A percentile compares a stretch with the other conserved stretches of the same genome.
Evolutionary conservation across 2,113 vertebrate genomes (phyloP).

Genomic region (Dryoscopus gambensis): DNA sequence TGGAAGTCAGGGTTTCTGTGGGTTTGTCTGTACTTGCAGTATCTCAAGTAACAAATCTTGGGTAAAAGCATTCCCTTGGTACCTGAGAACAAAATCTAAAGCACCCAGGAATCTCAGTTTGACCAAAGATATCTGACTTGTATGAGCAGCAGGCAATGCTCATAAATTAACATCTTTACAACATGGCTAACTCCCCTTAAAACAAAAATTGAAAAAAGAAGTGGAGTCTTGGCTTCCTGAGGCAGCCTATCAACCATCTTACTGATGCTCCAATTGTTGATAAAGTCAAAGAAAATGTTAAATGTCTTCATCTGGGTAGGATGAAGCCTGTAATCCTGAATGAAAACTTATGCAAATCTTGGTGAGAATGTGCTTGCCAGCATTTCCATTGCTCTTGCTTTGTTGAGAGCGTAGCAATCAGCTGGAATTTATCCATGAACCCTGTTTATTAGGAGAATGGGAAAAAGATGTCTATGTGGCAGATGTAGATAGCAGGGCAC

Average conservation of each 20-base stretch:
- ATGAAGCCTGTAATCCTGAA: background rate
- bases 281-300: background rate
- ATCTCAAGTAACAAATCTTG: background rate
- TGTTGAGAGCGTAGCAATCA: background rate
- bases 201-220: background rate
- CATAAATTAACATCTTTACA: background rate
- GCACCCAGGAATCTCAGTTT: background rate
- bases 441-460: background rate
- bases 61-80: background rate
- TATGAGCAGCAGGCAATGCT: background rate
- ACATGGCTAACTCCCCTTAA: background rate
- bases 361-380: background rate
- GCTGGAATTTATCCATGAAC: background rate
- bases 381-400: background rate
- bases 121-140: background rate
- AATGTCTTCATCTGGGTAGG: background rate
- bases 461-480: background rate
- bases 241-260: background rate
- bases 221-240: background rate
- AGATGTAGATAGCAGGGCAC: background rate
- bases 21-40: background rate
- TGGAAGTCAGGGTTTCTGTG: background rate
- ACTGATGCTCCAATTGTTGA: background rate
- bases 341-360: background rate
- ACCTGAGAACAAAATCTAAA: background rate